Base-by-base conservation (phyloP, 2,797 vertebrate genomes). In the Gadopsis marmoratus region DNA sequence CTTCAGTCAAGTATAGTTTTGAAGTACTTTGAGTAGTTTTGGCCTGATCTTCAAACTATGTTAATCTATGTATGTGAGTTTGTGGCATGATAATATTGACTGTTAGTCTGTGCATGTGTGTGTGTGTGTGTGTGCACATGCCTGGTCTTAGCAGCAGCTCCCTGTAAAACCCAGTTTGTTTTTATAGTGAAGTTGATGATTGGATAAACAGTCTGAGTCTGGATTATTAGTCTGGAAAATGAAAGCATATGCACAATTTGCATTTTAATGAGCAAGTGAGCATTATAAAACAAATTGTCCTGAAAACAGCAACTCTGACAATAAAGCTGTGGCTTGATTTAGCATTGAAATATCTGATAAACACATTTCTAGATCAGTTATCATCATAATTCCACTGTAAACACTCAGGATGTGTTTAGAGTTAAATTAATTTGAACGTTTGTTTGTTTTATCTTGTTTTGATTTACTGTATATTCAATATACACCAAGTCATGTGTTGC, bases 241-340 rank as follows among this genome's bases (percentile, higher is more conserved):
- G 81, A 93, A 94, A 94, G 89, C 90, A 94, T 93, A 94, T 93
- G 92, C 92, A 90, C 88, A 91, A 93, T 94, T 95, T 93, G 90
- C 94, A 96, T 94, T 93, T 95, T 94, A 95, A 96, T 95, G 89
- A 95, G 92, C 85, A 84, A 84, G 82, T 83, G 78, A 91, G 85
- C 82, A 84, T 88, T 87, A 91, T 91, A 87, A 94, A 95, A 92
- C 85, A 94, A 94, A 93, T 88, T 81, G 69, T 83, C 80, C 79
- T 45, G 53, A 82, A 83, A 83, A 85, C 82, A 77, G 76, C 81
- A 78, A 86, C 78, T 82, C 86, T 79, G 84, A 83, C 83, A 90
- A 85, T 81, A 79, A 90, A 91, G 70, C 77, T 76, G 50, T 21
- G 68, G 37, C 81, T 88, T 84, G 78, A 79, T 89, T 80, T 76